These are phyloP conservation scores for Apodemus sylvaticus DNA, from an alignment of 2,113 vertebrate species.

Conservation along the genomic window DNA sequence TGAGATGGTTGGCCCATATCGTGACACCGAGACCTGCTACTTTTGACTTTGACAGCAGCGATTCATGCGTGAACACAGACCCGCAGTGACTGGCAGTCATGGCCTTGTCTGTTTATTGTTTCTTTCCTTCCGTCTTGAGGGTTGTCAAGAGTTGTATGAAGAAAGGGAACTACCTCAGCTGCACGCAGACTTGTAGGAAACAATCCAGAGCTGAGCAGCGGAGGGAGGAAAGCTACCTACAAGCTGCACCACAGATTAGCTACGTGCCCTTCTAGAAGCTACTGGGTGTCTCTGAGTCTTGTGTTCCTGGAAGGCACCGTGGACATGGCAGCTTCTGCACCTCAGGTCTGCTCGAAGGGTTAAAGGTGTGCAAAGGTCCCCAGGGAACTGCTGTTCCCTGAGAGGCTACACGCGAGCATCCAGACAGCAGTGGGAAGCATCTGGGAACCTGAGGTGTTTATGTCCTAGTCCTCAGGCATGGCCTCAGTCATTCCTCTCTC, in stretches of 20 bases:
- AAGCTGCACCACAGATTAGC: neutral
- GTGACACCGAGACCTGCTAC: neutral
- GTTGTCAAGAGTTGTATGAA: neutral
- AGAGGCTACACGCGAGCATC: accelerated
- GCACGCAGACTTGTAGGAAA: neutral
- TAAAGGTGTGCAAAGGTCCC: neutral
- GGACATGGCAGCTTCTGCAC: neutral
- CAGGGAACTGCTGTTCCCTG: neutral
- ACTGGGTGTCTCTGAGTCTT: neutral
- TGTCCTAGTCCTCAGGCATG: neutral
- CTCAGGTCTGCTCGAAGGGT: neutral
- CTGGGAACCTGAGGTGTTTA: neutral
- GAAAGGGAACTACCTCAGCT: neutral
- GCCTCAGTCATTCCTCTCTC: neutral
- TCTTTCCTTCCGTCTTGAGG: neutral
- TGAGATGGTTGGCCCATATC: neutral
- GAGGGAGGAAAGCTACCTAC: neutral
- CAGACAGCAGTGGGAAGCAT: neutral
- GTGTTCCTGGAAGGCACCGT: neutral
- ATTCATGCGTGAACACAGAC: neutral
- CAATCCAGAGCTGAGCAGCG: neutral
- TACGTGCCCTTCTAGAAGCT: neutral
- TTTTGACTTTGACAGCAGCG: neutral
- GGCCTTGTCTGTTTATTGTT: neutral
- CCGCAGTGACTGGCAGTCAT: neutral